Evolutionary conservation across 2,797 vertebrate genomes (phyloP), one percentile per base, ranked within the genome.

Genomic region (Dermochelys coriacea): DNA sequence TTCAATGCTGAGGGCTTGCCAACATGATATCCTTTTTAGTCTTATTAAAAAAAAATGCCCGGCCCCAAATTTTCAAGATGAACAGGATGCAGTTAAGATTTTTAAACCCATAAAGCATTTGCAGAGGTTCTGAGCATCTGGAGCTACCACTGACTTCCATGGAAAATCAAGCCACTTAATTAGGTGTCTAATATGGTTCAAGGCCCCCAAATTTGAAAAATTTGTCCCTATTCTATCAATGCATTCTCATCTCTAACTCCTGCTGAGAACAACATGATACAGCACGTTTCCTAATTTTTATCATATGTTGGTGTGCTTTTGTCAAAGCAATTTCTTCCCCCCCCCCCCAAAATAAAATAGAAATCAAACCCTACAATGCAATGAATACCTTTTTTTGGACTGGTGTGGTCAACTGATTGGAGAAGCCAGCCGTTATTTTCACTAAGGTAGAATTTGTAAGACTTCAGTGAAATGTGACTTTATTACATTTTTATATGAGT

Each of bases 401-500:
- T 59, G 61, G 77, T 45, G 95, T 82, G 85, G 96, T 94, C 93
- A 97, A 55, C 16, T 86, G 68, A 52, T 84, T 85, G 88, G 84
- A 86, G 71, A 80, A 93, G 78, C 90, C 77, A 89, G 83, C 27
- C 78, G 82, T 68, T 84, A 92, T 91, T 95, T 96, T 95, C 93
- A 96, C 91, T 94, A 92, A 94, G 94, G 82, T 95, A 88, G 61
- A 97, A 96, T 92, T 95, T 89, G 64, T 55, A 89, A 78, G 75
- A 86, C 89, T 98, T 97, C 93, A 94, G 97, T 97, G 94, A 97
- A 96, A 97, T 95, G 89, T 96, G 93, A 91, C 81, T 96, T 97
- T 96, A 97, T 97, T 97, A 97, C 96, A 97, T 98, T 97, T 97
- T 97, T 97, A 97, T 96, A 93, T 93, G 93, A 95, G 93, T 97